phyloP scores from a whole-genome alignment of 2,797 vertebrate genomes.

The Myiotriccus ornatus region DNA sequence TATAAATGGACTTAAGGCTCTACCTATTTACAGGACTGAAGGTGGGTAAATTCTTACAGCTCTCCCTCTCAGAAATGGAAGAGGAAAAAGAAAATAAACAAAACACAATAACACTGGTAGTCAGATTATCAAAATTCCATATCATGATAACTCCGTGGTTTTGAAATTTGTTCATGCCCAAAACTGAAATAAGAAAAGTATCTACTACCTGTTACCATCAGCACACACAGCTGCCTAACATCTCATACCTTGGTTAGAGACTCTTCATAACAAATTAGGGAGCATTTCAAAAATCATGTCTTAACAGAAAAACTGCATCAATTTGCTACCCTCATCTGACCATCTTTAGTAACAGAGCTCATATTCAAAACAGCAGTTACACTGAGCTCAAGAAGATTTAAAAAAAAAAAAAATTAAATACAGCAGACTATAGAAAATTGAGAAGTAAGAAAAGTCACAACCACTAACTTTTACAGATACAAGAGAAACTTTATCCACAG shows the following conservation, averaged over 20 bases:
- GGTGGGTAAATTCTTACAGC: background rate
- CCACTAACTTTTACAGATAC: background rate
- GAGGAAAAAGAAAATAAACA: background rate
- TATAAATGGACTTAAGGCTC: background rate
- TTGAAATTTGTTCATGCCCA: background rate
- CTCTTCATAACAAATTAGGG: background rate
- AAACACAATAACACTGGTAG: background rate
- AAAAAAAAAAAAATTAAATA: conserved; percentile 1
- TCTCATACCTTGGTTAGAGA: background rate
- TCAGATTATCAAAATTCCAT: background rate
- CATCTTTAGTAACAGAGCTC: background rate
- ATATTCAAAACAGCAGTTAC: background rate
- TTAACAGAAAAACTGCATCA: background rate
- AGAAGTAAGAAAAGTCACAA: background rate
- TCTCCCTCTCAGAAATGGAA: background rate
- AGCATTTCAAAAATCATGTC: background rate
- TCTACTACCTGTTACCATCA: background rate
- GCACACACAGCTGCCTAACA: background rate
- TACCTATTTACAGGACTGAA: background rate
- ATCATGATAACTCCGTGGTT: background rate
- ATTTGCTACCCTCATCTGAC: background rate
- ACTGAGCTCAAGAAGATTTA: background rate
- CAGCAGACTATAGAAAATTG: background rate
- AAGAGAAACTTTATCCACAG: background rate
- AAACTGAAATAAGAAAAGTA: background rate